Evolutionary conservation across 2,888 invertebrate species (phyloP).

Genomic region (Drosophila paracracens): DNA sequence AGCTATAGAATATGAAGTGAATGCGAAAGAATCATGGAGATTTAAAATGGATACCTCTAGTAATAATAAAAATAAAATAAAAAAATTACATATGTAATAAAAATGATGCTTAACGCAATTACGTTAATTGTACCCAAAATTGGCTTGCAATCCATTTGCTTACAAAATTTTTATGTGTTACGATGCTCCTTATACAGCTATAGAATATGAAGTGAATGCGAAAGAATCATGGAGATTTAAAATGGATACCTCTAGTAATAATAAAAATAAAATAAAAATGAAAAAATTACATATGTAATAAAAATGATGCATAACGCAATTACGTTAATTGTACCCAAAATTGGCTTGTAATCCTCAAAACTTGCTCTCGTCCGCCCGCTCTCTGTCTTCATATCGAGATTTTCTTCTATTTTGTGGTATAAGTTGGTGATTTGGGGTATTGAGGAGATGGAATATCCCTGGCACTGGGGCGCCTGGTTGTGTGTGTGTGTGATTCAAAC

Average conservation of each 20-base stretch:
- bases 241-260: constrained; percentile 45
- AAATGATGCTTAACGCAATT: constrained; percentile 35
- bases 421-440: background rate
- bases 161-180: constrained; percentile 20
- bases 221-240: constrained; percentile 34
- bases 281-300: constrained; percentile 44
- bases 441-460: background rate
- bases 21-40: constrained; percentile 37
- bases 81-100: constrained; percentile 46
- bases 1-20: constrained; percentile 17
- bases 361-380: background rate
- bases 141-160: constrained; percentile 19
- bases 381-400: background rate
- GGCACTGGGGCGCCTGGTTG: constrained; percentile 5
- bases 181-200: constrained; percentile 14
- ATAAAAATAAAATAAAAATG: constrained; percentile 15
- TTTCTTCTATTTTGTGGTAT: constrained; percentile 8
- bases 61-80: constrained; percentile 33
- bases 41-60: constrained; percentile 39
- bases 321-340: constrained; percentile 11
- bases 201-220: constrained; percentile 24
- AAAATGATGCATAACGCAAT: constrained; percentile 39
- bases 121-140: constrained; percentile 13
- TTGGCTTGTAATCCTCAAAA: constrained; percentile 4
- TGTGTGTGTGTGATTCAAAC: constrained; percentile 7